Evolutionary conservation across 2,888 invertebrate genomes (phyloP).

Genomic region (Anthophora plumipes): DNA sequence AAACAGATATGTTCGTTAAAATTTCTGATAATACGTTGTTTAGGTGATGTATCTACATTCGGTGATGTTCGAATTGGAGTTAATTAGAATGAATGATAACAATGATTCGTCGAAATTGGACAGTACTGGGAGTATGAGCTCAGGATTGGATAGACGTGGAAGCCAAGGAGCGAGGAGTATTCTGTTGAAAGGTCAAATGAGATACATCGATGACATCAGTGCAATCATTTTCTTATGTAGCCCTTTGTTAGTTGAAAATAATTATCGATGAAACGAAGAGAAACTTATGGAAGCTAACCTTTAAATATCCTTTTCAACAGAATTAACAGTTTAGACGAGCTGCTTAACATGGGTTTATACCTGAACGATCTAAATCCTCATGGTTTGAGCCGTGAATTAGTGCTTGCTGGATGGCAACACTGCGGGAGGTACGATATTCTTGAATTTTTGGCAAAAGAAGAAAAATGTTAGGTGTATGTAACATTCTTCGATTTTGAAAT

Average conservation of each 20-base stretch:
- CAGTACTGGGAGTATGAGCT: constrained; percentile 60
- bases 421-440: constrained; percentile 86
- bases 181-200: constrained; percentile 94
- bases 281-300: background rate
- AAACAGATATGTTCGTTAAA: too few relatives aligned
- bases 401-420: constrained; percentile 94
- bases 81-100: constrained; percentile 87
- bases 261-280: background rate
- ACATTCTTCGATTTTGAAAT: too few relatives aligned
- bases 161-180: constrained; percentile 90
- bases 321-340: constrained; percentile 93
- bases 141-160: constrained; percentile 86
- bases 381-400: constrained; percentile 93
- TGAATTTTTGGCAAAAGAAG: background rate
- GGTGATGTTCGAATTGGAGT: constrained; percentile 94
- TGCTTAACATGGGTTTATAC: constrained; percentile 91
- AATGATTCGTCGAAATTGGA: constrained; percentile 65
- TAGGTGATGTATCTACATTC: constrained; percentile 92
- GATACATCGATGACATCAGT: constrained; percentile 91
- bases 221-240: constrained; percentile 94
- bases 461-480: too few relatives aligned
- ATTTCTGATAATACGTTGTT: too few relatives aligned
- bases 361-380: constrained; percentile 94
- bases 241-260: constrained; percentile 89
- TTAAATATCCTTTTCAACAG: constrained; percentile 83